Conservation (phyloP, 2,113 vertebrate genomes). For the Ibidorhyncha struthersii region DNA sequence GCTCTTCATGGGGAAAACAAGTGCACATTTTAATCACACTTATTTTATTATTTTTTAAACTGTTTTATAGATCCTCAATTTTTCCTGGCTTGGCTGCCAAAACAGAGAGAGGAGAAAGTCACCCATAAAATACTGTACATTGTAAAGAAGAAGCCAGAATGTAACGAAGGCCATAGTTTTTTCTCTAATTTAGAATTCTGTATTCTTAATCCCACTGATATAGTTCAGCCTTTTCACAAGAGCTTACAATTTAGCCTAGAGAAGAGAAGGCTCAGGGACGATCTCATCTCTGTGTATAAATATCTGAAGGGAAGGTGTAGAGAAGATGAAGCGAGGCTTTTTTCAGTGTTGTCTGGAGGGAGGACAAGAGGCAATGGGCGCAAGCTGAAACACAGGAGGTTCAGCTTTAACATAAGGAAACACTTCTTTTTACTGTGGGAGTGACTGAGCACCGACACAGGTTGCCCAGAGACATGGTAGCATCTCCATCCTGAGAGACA, state of each 20-base stretch:
- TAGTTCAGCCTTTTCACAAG: not conserved
- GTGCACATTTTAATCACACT: not conserved
- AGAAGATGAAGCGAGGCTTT: not conserved
- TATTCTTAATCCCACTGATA: not conserved
- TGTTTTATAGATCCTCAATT: not conserved
- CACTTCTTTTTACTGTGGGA: not conserved
- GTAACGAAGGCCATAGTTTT: not conserved
- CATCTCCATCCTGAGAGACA: not conserved
- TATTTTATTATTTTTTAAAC: not conserved
- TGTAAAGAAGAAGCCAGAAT: not conserved
- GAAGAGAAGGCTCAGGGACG: not conserved
- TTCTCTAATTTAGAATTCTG: not conserved
- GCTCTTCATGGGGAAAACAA: not conserved
- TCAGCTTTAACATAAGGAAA: not conserved
- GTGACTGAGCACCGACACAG: not conserved
- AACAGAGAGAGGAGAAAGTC: not conserved
- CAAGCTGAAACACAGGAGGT: not conserved
- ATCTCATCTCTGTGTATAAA: not conserved
- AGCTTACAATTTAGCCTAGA: not conserved
- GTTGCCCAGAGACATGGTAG: not conserved
- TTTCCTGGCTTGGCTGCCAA: not conserved
- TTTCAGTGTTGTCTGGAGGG: not conserved
- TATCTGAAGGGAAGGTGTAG: not conserved
- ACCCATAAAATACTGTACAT: not conserved
- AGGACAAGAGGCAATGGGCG: not conserved